These are phyloP conservation scores for Martes martes DNA, from an alignment of 2,113 vertebrate genomes.

Conservation along the genomic window DNA sequence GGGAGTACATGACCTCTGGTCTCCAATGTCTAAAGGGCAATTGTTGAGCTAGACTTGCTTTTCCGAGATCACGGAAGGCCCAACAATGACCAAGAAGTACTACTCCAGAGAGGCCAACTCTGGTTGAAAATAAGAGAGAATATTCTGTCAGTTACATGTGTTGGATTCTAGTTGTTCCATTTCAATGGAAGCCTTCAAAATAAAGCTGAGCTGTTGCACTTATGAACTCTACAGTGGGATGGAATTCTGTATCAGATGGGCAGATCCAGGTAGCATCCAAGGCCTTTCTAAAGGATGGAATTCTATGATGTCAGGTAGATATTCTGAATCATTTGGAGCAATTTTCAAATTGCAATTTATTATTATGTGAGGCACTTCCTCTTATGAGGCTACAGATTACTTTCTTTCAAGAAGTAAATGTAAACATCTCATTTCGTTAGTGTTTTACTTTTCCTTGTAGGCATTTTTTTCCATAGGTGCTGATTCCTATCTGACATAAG, in stretches of 20 bases:
- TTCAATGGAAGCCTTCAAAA: neutral
- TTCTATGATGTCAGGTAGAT: neutral
- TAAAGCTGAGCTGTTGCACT: neutral
- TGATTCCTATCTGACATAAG: neutral
- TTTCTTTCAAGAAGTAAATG: neutral
- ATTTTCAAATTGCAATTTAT: neutral
- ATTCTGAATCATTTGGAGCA: neutral
- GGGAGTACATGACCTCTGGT: neutral
- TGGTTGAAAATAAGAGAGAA: neutral
- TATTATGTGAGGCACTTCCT: neutral
- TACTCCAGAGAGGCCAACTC: neutral
- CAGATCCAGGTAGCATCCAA: neutral
- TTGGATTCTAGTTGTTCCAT: neutral
- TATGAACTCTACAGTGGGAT: neutral
- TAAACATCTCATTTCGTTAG: neutral
- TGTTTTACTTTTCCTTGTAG: neutral
- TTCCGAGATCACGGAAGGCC: neutral
- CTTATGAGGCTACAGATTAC: neutral
- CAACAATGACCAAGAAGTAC: neutral
- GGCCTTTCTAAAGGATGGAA: neutral
- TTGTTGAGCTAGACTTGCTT: neutral
- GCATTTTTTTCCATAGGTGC: neutral
- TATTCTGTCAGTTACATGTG: neutral
- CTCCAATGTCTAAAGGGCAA: neutral
- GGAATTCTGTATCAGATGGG: neutral